Percentiles rank a stretch among this genome's conserved stretches.
These are phyloP conservation scores for Trigoniulus corallinus DNA, from an alignment of 1,140 invertebrate genomes.

Conservation along the genomic window DNA sequence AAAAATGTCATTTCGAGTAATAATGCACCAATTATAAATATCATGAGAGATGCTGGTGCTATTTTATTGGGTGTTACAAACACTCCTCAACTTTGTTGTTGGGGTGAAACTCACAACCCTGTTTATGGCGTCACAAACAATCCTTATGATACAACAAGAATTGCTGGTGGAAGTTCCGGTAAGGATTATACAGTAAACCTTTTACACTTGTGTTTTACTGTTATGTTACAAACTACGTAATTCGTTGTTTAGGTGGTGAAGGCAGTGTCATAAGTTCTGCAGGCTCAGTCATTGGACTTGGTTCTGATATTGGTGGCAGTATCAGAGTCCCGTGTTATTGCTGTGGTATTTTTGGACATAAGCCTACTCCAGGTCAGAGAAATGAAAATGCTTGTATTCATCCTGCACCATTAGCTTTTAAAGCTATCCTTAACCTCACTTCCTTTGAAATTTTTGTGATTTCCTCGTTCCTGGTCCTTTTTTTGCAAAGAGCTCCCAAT, in stretches of 20 bases:
- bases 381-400: not conserved
- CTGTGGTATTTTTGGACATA: conserved; percentile 71
- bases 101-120: conserved; percentile 74
- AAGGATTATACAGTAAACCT: too few relatives aligned
- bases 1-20: conserved; percentile 32
- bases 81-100: conserved; percentile 63
- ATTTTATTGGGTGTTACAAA: conserved; percentile 63
- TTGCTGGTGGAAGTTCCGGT: conserved; percentile 64
- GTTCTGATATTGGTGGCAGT: conserved; percentile 70
- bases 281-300: conserved; percentile 60
- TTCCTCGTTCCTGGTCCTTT: not conserved
- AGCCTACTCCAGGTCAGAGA: conserved; percentile 33
- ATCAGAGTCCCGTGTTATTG: conserved; percentile 68
- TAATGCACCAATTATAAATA: conserved; percentile 47
- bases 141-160: conserved; percentile 70
- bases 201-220: too few relatives aligned
- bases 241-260: conserved; percentile 12
- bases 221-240: not conserved
- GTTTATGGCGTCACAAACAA: conserved; percentile 72
- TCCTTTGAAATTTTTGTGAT: too few relatives aligned
- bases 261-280: conserved; percentile 38
- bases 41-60: conserved; percentile 45
- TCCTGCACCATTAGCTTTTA: not conserved
- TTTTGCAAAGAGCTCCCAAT: too few relatives aligned
- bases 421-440: too few relatives aligned